These are phyloP conservation scores for Alethe castanea DNA, from an alignment of 2,113 vertebrate species.

Conservation along the genomic window DNA sequence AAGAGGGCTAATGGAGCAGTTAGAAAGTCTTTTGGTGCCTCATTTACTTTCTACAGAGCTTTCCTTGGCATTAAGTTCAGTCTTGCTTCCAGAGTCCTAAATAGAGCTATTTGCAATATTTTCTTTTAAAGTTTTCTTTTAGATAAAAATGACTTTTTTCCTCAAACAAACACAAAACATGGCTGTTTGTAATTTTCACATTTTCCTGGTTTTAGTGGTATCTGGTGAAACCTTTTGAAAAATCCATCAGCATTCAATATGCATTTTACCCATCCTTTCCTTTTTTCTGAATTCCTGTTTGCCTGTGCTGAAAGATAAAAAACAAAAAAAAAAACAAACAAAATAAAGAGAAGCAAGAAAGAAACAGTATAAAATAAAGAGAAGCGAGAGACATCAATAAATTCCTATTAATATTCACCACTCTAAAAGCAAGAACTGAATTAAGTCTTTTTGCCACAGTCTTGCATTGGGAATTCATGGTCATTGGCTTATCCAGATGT, in stretches of 20 bases:
- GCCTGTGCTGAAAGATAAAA: background rate
- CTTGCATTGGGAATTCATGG: background rate
- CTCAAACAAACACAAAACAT: background rate
- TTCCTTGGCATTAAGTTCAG: background rate
- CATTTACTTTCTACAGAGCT: slow-evolving; percentile 7
- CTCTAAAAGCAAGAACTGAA: background rate
- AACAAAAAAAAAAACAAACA: too few relatives aligned
- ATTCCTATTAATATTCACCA: background rate
- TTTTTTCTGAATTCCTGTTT: background rate
- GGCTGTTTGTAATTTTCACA: background rate
- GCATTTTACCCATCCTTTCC: background rate
- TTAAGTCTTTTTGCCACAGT: background rate
- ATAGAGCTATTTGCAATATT: background rate
- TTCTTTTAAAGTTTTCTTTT: background rate
- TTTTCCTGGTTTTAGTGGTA: background rate
- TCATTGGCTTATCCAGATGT: background rate
- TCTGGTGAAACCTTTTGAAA: background rate
- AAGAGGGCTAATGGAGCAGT: slow-evolving; percentile 37
- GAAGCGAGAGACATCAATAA: background rate
- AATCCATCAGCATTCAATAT: background rate
- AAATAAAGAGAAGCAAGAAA: background rate
- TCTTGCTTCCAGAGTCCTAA: background rate
- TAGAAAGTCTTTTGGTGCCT: slow-evolving; percentile 33
- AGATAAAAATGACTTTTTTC: background rate
- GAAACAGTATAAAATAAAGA: background rate